Percentiles rank a stretch among this genome's conserved stretches.
Evolutionary conservation across 2,113 vertebrate species (phyloP).

Genomic region (Esox niger): DNA sequence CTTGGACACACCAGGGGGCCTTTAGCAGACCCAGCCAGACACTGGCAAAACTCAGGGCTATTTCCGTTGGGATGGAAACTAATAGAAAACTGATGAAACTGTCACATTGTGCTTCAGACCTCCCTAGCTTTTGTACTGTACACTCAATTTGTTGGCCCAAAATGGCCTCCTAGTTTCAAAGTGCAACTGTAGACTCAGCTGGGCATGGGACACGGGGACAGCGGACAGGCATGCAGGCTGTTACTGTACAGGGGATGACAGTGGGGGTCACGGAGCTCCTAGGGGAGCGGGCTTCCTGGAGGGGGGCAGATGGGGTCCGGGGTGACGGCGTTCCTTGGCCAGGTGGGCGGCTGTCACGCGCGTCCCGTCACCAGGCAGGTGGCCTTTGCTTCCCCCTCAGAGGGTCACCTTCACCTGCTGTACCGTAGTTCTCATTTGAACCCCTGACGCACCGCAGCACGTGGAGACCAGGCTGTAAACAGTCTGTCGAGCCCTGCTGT

Average conservation of each 20-base stretch:
- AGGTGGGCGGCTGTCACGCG: slow-evolving; percentile 80
- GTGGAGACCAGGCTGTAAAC: slow-evolving; percentile 61
- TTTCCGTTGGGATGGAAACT: neutral
- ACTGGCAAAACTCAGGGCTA: slow-evolving; percentile 14
- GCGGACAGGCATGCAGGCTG: slow-evolving; percentile 49
- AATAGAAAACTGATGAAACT: slow-evolving; percentile 41
- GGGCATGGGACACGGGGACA: slow-evolving; percentile 28
- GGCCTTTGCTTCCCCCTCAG: slow-evolving; percentile 57
- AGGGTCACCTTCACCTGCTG: slow-evolving; percentile 73
- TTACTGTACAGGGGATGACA: slow-evolving; percentile 54
- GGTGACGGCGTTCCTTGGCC: slow-evolving; percentile 64
- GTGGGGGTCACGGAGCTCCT: slow-evolving; percentile 67
- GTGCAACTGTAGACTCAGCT: slow-evolving; percentile 26
- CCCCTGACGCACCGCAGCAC: slow-evolving; percentile 28
- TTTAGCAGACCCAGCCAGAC: slow-evolving; percentile 28
- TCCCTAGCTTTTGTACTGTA: slow-evolving; percentile 31
- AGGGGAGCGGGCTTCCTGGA: slow-evolving; percentile 60
- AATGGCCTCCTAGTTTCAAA: slow-evolving; percentile 45
- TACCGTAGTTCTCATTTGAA: neutral
- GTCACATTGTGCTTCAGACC: slow-evolving; percentile 13
- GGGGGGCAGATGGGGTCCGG: slow-evolving; percentile 68
- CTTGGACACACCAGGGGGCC: slow-evolving; percentile 49
- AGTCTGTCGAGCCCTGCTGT: slow-evolving; percentile 68
- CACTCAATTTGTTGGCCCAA: slow-evolving; percentile 37
- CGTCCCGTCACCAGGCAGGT: slow-evolving; percentile 70